phyloP scores from a whole-genome alignment of 1,140 invertebrate species.

The Polypedilum pembai region DNA sequence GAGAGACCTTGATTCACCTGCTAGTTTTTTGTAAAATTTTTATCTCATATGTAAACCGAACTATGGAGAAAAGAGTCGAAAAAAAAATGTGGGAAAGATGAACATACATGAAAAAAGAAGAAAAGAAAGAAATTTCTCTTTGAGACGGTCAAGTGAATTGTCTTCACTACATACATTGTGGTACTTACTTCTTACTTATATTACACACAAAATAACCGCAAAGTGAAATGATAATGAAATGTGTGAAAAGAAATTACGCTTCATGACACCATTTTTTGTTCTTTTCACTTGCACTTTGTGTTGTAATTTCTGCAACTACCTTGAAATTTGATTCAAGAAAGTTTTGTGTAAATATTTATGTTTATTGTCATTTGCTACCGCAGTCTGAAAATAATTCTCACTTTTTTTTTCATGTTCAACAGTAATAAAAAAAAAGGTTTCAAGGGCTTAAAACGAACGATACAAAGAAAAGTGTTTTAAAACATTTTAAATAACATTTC shows the following conservation, averaged over 20 bases:
- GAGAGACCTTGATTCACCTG: too few species aligned
- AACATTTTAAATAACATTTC: background rate
- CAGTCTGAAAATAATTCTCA: background rate
- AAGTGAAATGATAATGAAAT: background rate
- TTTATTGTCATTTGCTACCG: background rate
- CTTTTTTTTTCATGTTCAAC: background rate
- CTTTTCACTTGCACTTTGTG: background rate
- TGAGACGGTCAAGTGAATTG: slow-evolving; percentile 15
- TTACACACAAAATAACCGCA: background rate
- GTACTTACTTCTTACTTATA: background rate
- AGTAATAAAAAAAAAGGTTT: background rate
- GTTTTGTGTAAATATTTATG: too few species aligned
- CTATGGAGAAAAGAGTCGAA: too few species aligned
- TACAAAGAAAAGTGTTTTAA: background rate
- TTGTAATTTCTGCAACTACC: too few species aligned
- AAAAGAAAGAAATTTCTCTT: background rate
- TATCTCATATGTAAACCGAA: too few species aligned
- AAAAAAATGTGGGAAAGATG: background rate
- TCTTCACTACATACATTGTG: background rate
- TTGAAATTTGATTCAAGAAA: too few species aligned
- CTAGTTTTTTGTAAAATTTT: too few species aligned
- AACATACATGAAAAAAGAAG: background rate
- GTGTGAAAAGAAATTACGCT: background rate
- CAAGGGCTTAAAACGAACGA: background rate
- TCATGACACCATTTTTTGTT: slow-evolving; percentile 6